Conservation (phyloP, 2,888 invertebrate genomes). For the Drosophila aldrichi region DNA sequence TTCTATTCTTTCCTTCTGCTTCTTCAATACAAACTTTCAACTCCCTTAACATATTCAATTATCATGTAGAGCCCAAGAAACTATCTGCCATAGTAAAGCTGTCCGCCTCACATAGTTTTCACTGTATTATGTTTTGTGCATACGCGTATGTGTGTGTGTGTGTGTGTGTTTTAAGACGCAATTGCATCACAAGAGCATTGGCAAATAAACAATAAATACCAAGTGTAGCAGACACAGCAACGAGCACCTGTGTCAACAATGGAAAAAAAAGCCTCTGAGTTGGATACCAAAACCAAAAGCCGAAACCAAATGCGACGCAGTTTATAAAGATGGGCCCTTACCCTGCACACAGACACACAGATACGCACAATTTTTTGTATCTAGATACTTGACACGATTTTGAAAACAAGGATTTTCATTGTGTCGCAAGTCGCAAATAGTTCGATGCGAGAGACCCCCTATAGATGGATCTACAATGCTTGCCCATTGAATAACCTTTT, state of each 20-base stretch:
- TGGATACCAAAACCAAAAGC: conserved; percentile 48
- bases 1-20: no score
- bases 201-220: conserved; percentile 47
- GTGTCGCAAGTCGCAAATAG: conserved; percentile 40
- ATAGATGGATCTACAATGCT: conserved; percentile 50
- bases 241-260: conserved; percentile 83
- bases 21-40: no score
- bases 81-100: not conserved
- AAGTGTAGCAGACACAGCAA: conserved; percentile 19
- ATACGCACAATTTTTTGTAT: conserved; percentile 49
- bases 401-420: conserved; percentile 71
- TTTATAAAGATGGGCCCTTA: conserved; percentile 55
- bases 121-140: conserved; percentile 13
- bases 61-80: not conserved
- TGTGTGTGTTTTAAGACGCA: conserved; percentile 35
- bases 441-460: conserved; percentile 19
- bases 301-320: conserved; percentile 59
- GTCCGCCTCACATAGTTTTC: conserved; percentile 1
- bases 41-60: no score
- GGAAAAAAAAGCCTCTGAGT: conserved; percentile 42
- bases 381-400: conserved; percentile 79
- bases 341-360: conserved; percentile 17
- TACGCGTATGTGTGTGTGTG: not conserved
- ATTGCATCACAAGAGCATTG: conserved; percentile 69
- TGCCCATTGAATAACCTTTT: conserved; percentile 57